Base-by-base conservation (phyloP, 2,113 vertebrate species). In the Ancistrus triradiatus region DNA sequence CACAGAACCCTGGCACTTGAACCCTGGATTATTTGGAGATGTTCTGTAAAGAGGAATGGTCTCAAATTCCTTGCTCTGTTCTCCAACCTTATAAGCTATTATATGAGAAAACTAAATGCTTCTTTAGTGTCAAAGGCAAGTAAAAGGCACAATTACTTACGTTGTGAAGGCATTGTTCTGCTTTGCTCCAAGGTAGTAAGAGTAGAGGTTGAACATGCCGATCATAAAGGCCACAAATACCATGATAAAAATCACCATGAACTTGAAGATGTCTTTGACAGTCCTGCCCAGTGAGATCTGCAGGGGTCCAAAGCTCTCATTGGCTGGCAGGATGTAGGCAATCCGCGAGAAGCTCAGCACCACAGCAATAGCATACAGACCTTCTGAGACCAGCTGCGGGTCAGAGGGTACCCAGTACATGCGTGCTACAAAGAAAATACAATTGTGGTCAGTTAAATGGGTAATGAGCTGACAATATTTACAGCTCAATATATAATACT, bases 141-240 rank as follows among this genome's bases (percentile, higher is more conserved):
- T n/a, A n/a, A n/a, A n/a, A n/a, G n/a, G n/a, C n/a, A n/a, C n/a
- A n/a, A n/a, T 0, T 8, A 93, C 95, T 88, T 85, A 98, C 94
- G 94, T 98, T 33, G 94, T 97, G 74, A 98, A 98, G 1, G 95
- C 95, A 68, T 94, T 84, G 0, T 95, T 98, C 75, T 92, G 82
- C 67, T 98, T 98, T 40, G 93, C 94, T 24, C 93, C 95, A 7
- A 91, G 87, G 78, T 98, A 98, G 83, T 95, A 91, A 1, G 93
- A 95, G 74, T 98, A 95, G 66, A 98, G 92, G 68, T 92, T 97
- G 82, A 98, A 98, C 95, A 98, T 96, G 59, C 95, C 95, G 53
- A 97, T 91, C 95, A 97, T 98, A 84, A 98, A 98, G 66, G 95
- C 95, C 81, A 98, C 92, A 68, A 98, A 97, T 49, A 98, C 95